Percentiles rank a stretch among this genome's conserved stretches.
phyloP scores from a whole-genome alignment of 2,113 vertebrate genomes.

The Oncorhynchus mykiss region DNA sequence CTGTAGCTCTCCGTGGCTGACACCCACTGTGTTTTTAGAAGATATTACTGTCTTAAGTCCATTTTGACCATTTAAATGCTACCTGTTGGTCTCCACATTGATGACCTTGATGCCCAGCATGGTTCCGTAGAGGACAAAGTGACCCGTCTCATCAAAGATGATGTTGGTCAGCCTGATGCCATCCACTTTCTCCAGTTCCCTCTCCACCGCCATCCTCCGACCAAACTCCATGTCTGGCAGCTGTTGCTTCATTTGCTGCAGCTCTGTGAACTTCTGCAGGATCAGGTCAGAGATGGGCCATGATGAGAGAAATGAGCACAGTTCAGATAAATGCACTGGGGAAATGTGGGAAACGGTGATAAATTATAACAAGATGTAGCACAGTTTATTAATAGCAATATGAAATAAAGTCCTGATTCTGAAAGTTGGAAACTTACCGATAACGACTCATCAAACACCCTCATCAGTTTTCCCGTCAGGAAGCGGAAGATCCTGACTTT shows the following conservation, averaged over 20 bases:
- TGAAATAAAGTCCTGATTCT: background rate
- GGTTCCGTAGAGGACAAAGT: constrained; percentile 96
- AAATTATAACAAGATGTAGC: background rate
- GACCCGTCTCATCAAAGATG: constrained; percentile 96
- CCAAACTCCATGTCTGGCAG: constrained; percentile 99
- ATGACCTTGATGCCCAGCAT: constrained; percentile 99
- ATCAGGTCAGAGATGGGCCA: background rate
- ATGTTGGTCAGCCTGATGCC: constrained; percentile 91
- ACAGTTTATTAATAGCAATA: background rate
- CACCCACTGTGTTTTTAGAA: too few relatives aligned
- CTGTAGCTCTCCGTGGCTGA: background rate
- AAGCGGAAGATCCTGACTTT: constrained; percentile 97
- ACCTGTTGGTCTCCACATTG: constrained; percentile 98
- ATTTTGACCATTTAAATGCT: background rate
- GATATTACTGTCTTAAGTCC: background rate
- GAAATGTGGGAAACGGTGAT: background rate
- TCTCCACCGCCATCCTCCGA: constrained; percentile 93
- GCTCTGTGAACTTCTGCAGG: constrained; percentile 95
- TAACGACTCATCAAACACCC: constrained; percentile 94
- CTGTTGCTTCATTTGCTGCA: constrained; percentile 98
- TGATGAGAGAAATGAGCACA: background rate
- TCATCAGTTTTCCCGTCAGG: constrained; percentile 92
- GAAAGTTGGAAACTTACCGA: constrained; percentile 77
- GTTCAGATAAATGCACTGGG: background rate
- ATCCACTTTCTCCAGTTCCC: constrained; percentile 95